phyloP scores from a whole-genome alignment of 1,140 invertebrate species.

The Drosophila serrata region DNA sequence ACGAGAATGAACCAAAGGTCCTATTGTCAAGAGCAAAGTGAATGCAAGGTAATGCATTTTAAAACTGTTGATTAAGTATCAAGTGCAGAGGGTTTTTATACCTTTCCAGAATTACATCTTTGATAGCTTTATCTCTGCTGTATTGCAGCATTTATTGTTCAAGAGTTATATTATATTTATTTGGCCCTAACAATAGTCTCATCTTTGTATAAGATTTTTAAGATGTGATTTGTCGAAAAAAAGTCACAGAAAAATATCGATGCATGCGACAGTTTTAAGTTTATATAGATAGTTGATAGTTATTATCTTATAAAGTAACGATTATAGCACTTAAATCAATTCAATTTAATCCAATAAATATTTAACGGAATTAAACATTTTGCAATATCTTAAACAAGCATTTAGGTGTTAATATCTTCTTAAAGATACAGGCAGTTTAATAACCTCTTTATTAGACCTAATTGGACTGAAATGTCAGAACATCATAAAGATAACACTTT shows the following conservation, averaged over 20 bases:
- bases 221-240: too few relatives aligned
- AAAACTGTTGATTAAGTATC: not conserved
- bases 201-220: too few relatives aligned
- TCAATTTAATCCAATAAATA: not conserved
- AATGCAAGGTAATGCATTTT: not conserved
- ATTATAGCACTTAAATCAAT: accelerated
- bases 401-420: not conserved
- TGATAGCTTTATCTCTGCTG: not conserved
- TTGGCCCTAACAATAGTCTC: too few relatives aligned
- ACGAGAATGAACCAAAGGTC: not conserved
- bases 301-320: not conserved
- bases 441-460: not conserved
- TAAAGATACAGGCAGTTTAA: not conserved
- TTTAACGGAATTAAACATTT: not conserved
- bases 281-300: too few relatives aligned
- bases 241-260: too few relatives aligned
- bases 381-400: not conserved
- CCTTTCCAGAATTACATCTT: not conserved
- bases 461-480: not conserved
- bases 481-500: not conserved
- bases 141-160: not conserved
- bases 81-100: constrained; percentile 10
- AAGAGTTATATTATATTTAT: not conserved
- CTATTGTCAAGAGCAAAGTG: not conserved
- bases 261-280: too few relatives aligned